These are phyloP conservation scores for Parauchenoglanis punctatus DNA, from an alignment of 2,797 vertebrate species.

Conservation along the genomic window DNA sequence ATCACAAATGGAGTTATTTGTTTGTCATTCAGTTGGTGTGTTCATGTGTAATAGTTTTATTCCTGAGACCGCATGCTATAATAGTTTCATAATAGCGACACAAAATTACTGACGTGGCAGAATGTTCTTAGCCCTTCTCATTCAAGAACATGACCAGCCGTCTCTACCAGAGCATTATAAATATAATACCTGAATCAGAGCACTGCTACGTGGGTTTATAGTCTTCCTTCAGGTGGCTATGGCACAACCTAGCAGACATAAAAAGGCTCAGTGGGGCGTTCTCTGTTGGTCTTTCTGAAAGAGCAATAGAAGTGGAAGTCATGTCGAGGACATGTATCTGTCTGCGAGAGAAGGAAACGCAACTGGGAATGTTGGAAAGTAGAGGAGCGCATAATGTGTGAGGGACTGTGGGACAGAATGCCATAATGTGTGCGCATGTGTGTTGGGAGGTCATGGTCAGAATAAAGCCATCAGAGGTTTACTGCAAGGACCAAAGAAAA, in stretches of 20 bases:
- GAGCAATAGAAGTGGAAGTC: background rate
- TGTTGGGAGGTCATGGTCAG: background rate
- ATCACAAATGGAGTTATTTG: background rate
- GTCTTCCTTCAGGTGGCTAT: background rate
- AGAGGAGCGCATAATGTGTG: background rate
- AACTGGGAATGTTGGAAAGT: background rate
- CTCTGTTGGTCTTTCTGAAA: background rate
- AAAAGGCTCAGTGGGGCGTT: background rate
- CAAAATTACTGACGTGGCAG: background rate
- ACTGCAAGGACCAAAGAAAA: background rate
- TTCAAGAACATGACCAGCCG: background rate
- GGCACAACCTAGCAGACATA: background rate
- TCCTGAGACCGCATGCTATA: background rate
- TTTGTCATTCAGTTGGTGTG: background rate
- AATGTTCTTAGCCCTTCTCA: background rate
- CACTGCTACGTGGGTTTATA: background rate
- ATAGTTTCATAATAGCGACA: background rate
- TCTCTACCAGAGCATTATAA: background rate
- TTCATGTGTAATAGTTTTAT: constrained; percentile 1
- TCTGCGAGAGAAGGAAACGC: background rate
- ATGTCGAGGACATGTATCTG: background rate
- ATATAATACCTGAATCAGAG: background rate
- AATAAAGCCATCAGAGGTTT: background rate
- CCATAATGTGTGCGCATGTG: background rate
- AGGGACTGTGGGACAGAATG: background rate